Evolutionary conservation across 2,888 invertebrate species (phyloP).

Genomic region (Trisateles emortualis): DNA sequence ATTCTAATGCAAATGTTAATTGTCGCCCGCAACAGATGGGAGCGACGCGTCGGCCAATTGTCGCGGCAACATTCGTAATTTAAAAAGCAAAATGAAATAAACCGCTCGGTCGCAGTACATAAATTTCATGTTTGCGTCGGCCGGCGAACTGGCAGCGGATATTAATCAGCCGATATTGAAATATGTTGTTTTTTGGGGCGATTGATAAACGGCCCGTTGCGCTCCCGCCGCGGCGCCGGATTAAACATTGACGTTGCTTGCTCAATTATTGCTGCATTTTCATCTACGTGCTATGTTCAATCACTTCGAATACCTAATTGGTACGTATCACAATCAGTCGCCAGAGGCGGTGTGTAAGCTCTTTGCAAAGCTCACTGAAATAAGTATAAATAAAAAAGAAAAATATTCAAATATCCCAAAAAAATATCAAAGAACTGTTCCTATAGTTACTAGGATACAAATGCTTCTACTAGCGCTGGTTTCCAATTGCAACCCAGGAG

Average conservation of each 20-base stretch:
- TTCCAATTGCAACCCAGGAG: too few species aligned
- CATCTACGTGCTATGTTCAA: slow-evolving; percentile 32
- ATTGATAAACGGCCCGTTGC: slow-evolving; percentile 83
- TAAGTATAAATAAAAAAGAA: too few species aligned
- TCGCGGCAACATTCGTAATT: slow-evolving; percentile 84
- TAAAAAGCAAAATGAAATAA: slow-evolving; percentile 86
- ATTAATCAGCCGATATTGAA: slow-evolving; percentile 87
- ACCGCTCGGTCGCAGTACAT: slow-evolving; percentile 84
- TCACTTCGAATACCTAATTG: slow-evolving; percentile 26
- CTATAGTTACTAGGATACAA: too few species aligned
- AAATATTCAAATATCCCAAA: too few species aligned
- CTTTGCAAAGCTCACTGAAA: too few species aligned
- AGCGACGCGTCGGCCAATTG: slow-evolving; percentile 79
- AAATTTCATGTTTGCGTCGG: slow-evolving; percentile 85
- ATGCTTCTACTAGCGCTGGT: too few species aligned
- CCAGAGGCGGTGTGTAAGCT: too few species aligned
- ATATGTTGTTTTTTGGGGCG: slow-evolving; percentile 85
- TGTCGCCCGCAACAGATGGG: slow-evolving; percentile 81
- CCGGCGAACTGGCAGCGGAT: slow-evolving; percentile 84
- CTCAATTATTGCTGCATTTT: slow-evolving; percentile 75
- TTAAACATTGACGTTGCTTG: slow-evolving; percentile 81
- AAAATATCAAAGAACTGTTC: too few species aligned
- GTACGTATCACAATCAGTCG: too few species aligned
- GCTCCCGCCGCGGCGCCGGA: slow-evolving; percentile 63
- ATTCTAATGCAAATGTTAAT: slow-evolving; percentile 81